Base-by-base conservation (phyloP, 2,113 vertebrate genomes). In the Leptodactylus fuscus region DNA sequence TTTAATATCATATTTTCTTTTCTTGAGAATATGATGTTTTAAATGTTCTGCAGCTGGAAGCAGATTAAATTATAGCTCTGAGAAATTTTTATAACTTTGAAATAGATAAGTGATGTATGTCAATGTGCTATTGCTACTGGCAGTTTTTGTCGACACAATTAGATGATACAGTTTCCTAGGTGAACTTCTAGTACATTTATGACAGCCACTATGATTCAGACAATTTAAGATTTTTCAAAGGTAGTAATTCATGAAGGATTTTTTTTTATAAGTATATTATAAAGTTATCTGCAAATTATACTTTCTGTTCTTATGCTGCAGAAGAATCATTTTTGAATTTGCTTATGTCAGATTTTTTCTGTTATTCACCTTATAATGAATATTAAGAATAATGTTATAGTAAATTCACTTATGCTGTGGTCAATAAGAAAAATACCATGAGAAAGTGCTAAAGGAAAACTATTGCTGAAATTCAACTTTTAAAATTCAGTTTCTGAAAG, bases 241-340 rank as follows among this genome's bases (percentile, higher is more conserved):
- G 88, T 92, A 92, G 93, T 92, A 92, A 92, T 94, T 94, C 91
- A 92, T 92, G 91, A 93, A 92, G 90, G 86, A n/a, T n/a, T n/a
- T 86, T 91, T 92, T 92, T 92, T 92, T 91, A 46, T 79, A 55
- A 44, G 74, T 58, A 70, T 44, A 67, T 85, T 49, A 77, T 77
- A 24, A 49, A 44, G 29, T 62, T 58, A 75, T 77, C 29, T 65
- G 27, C 58, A 70, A 79, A 55, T 41, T 24, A 78, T 24, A 34
- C 58, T 48, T 76, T 55, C 24, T 32, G 44, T 85, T 83, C 34
- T 73, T 44, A 27, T 60, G 12, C 24, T 80, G n/a, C n/a, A 60
- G 55, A 62, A 8, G n/a, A 36, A 24, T 36, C 1, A 36, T 51
- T 78, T 80, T 62, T 18, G 12, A 27, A 80, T 62, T 55, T 60